These are phyloP conservation scores for Dromiciops gliroides DNA, from an alignment of 2,113 vertebrate genomes.

Conservation along the genomic window DNA sequence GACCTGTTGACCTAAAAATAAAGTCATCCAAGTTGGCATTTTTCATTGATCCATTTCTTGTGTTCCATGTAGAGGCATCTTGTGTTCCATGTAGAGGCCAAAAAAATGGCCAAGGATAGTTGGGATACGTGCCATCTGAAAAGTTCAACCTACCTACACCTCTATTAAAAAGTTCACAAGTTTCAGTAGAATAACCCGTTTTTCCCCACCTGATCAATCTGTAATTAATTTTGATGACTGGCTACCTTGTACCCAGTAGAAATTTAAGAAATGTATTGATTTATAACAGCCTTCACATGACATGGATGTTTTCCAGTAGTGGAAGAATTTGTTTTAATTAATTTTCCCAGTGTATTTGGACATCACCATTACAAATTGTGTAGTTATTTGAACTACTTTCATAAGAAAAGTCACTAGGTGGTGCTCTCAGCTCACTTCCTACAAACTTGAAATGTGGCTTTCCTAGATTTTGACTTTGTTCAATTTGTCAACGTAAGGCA, in stretches of 20 bases:
- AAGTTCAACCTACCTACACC: background rate
- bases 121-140: background rate
- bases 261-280: background rate
- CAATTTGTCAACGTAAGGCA: background rate
- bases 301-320: background rate
- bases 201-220: background rate
- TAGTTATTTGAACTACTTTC: background rate
- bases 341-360: background rate
- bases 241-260: background rate
- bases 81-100: too few species aligned
- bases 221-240: background rate
- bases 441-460: background rate
- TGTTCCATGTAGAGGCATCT: background rate
- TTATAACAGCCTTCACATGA: background rate
- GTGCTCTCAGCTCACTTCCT: conserved; percentile 17
- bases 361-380: background rate
- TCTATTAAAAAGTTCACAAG: background rate
- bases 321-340: background rate
- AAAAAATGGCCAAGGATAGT: background rate
- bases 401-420: conserved; percentile 53
- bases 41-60: background rate
- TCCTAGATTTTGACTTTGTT: background rate
- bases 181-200: background rate
- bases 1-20: background rate
- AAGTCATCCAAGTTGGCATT: background rate